Percentiles rank a stretch among this genome's conserved stretches.
Conservation (phyloP, 2,113 vertebrate genomes). For the Oxyura jamaicensis region DNA sequence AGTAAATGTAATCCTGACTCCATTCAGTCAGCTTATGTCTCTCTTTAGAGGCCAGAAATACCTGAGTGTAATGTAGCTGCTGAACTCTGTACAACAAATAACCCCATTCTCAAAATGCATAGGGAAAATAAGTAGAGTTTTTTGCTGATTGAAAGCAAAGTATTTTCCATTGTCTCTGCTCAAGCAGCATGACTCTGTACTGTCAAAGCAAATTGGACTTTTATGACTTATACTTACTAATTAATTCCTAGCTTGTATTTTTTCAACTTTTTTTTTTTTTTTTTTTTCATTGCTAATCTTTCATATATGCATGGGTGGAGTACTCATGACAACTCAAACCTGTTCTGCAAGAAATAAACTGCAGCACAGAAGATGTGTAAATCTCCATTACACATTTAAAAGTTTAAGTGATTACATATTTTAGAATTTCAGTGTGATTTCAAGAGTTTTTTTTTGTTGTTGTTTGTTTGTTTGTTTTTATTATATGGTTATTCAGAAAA, state of each 20-base stretch:
- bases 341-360: constrained; percentile 17
- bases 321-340: constrained; percentile 9
- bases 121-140: not conserved
- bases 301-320: constrained; percentile 27
- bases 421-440: not conserved
- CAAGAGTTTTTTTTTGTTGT: not conserved
- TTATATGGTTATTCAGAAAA: not conserved
- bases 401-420: not conserved
- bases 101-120: not conserved
- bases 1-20: not conserved
- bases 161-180: not conserved
- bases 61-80: not conserved
- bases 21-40: not conserved
- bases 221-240: not conserved
- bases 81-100: not conserved
- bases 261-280: constrained; percentile 4
- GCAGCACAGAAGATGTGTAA: not conserved
- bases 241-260: not conserved
- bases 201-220: not conserved
- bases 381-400: not conserved
- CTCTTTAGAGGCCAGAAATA: not conserved
- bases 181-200: not conserved
- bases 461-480: too few relatives aligned
- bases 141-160: not conserved
- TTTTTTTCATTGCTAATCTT: constrained; percentile 45